A percentile compares a stretch with the other conserved stretches of the same genome.
These are phyloP conservation scores for Sylvia borin DNA, from an alignment of 2,797 vertebrate genomes.

Conservation along the genomic window DNA sequence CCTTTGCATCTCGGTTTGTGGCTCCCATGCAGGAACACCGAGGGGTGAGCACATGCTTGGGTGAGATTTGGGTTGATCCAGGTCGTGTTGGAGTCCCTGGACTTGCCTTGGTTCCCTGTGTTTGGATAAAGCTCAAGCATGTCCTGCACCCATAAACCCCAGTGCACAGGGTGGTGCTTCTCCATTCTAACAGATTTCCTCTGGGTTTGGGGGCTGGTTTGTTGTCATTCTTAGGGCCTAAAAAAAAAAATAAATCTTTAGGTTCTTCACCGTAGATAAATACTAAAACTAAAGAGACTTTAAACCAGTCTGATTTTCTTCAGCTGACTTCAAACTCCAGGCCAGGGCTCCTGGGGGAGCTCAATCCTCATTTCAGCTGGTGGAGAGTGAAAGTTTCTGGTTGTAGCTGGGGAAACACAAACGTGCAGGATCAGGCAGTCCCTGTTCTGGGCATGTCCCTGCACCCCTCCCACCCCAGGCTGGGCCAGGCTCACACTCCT, in stretches of 20 bases:
- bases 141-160: not conserved
- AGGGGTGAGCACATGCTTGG: not conserved
- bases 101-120: not conserved
- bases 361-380: not conserved
- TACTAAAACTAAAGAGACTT: not conserved
- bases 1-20: not conserved
- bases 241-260: not conserved
- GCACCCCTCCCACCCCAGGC: not conserved
- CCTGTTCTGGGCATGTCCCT: not conserved
- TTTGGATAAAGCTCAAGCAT: not conserved
- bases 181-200: not conserved
- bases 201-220: not conserved
- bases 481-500: not conserved
- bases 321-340: not conserved
- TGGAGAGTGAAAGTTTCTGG: not conserved
- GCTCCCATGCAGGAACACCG: not conserved
- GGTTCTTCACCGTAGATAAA: not conserved
- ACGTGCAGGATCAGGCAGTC: not conserved
- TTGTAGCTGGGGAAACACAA: not conserved
- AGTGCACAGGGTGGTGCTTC: not conserved
- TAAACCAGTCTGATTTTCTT: not conserved
- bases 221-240: not conserved
- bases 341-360: not conserved
- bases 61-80: not conserved
- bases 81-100: not conserved